Conservation (phyloP, 1,140 invertebrate genomes). For the Thaumetopoea pityocampa region DNA sequence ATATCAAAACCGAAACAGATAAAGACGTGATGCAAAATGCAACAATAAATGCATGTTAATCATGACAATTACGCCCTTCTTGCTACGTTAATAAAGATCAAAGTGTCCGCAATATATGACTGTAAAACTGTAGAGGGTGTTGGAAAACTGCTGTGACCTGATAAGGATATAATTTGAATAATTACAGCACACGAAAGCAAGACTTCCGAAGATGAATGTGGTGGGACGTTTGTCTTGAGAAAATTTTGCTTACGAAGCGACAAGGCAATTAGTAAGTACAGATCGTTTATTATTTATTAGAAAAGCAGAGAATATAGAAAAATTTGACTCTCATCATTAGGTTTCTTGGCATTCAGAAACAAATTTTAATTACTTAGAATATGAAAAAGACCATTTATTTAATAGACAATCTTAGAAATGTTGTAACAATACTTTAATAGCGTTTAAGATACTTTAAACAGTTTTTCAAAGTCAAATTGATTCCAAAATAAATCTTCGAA, state of each 20-base stretch:
- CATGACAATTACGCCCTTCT: conserved; percentile 17
- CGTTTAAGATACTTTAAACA: too few relatives aligned
- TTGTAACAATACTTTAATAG: too few relatives aligned
- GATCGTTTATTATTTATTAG: conserved; percentile 12
- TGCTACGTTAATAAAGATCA: conserved; percentile 11
- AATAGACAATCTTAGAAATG: neutral
- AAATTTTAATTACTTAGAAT: too few relatives aligned
- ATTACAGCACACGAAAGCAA: conserved; percentile 41
- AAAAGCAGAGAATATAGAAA: too few relatives aligned
- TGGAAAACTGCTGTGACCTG: conserved; percentile 49
- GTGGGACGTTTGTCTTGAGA: conserved; percentile 16
- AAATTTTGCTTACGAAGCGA: conserved; percentile 13
- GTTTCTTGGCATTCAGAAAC: too few relatives aligned
- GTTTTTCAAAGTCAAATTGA: too few relatives aligned
- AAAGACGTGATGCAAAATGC: conserved; percentile 12
- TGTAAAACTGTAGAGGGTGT: conserved; percentile 17
- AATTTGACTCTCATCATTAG: too few relatives aligned
- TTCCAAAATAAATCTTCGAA: too few relatives aligned
- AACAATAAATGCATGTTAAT: neutral
- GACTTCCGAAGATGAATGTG: conserved; percentile 54
- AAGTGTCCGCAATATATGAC: conserved; percentile 3
- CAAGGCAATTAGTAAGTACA: conserved; percentile 17
- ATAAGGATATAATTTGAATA: conserved; percentile 64
- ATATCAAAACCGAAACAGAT: conserved; percentile 18
- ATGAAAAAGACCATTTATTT: too few relatives aligned